Evolutionary conservation across 2,797 vertebrate species (phyloP), one percentile per base, ranked within the genome.

Genomic region (Pelobates cultripes): DNA sequence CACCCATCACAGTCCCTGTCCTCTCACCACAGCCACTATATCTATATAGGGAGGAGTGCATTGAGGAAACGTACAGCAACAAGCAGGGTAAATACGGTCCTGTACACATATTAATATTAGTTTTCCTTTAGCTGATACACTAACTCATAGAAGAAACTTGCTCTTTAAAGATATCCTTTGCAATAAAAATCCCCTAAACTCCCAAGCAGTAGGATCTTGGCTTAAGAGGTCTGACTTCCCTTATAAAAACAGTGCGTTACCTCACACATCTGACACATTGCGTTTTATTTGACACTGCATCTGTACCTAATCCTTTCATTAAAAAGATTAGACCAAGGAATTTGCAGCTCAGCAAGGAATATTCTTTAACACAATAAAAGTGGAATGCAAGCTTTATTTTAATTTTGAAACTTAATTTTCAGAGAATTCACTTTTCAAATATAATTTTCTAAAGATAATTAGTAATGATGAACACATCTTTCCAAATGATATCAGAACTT

Each of bases 161-260:
- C 55, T 4, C 55, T 57, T 57, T 68, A 42, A 55, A 17, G 10
- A 57, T 44, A 78, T 79, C 51, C 55, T 68, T 72, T 28, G 12
- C 47, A 42, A 51, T 43, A 78, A 80, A 83, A 85, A 83, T 43
- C 78, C 69, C 74, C 84, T 64, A 57, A 41, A 61, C 41, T 83
- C 76, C 47, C 44, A 60, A 28, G 53, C 73, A 51, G 42, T 42
- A 64, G 67, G 43, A 45, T 57, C 40, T 43, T 41, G 45, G 17
- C 67, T 42, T 71, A 8, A 53, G 28, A 3, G n/a, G 43, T 70
- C 40, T 70, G 51, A 47, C 78, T 63, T 79, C 44, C 14, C 28
- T 55, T 43, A 43, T 63, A 77, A 53, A 81, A 77, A 74, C 82
- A 41, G n/a, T 78, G 47, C 70, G n/a, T 4, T 1, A 71, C 47